Base-by-base conservation (phyloP, 1,140 invertebrate genomes). In the Ceratina calcarata region DNA sequence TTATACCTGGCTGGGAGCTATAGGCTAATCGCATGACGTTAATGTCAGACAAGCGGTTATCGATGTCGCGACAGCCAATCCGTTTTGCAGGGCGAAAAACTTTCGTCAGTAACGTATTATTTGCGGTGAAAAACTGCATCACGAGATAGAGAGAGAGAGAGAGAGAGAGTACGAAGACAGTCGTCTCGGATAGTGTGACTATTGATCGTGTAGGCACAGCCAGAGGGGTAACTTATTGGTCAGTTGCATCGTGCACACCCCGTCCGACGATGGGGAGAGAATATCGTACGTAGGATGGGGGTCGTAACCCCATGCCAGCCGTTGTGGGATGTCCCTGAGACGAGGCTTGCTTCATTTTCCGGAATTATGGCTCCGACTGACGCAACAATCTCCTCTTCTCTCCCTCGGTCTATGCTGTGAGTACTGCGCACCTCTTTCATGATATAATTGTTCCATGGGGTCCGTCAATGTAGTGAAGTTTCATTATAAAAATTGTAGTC, bases 161-260 rank as follows among this genome's bases (percentile, higher is more conserved):
- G 75, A 65, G 27, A 70, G 32, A 68, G 60, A 51, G 70, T 20
- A 76, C 62, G 74, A 57, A 79, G 84, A 86, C 76, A 78, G 80
- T 83, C 69, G 72, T 74, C 76, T 55, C 76, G 84, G 77, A 86
- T 83, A 86, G 77, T 72, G 85, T 86, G 70, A 81, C 84, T 87
- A 87, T 87, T 82, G 85, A 87, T 87, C 85, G 84, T 65, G 32
- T 76, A 74, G 83, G 67, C 65, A 73, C 62, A 82, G 62, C 74
- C 70, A 72, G 82, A 83, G 79, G 86, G 86, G 72, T 80, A 86
- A 86, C 76, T 88, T 87, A 88, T 88, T 88, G 86, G 86, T 88
- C 86, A 88, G 86, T 88, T 86, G 86, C 83, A 80, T 76, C 72
- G 86, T 85, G 86, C 81, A 78, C 83, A 86, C 78, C 79, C 86